Base-by-base conservation (phyloP, 2,113 vertebrate genomes). In the Oreochromis niloticus region DNA sequence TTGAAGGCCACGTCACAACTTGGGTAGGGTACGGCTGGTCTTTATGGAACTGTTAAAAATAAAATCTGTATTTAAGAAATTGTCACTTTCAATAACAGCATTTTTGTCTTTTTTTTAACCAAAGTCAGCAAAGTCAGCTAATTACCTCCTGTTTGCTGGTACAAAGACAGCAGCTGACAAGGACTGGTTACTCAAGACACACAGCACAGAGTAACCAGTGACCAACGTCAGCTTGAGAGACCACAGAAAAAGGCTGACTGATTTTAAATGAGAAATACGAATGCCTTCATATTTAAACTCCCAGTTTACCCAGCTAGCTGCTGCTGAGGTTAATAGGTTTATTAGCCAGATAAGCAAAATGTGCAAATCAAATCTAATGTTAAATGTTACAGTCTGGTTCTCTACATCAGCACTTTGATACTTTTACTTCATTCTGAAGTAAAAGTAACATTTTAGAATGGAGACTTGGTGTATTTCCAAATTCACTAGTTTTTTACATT, bases 401-500 rank as follows among this genome's bases (percentile, higher is more conserved):
- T 19, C 71, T 0, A 48, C 22, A 50, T 19, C 71, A 75, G 24
- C 6, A 50, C 24, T 19, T 27, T 34, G 30, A 63, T 6, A 34
- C 30, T 34, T 63, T 63, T 32, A 17, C 4, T 30, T 0, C 41
- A 46, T 73, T 73, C 22, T 43, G 41, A 48, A 0, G 43, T 75
- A 19, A 50, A 75, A 48, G 1, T 3, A 5, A 19, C 0, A 30
- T 12, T 48, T 48, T 50, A 6, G 9, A 75, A 7, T 0, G 24
- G 19, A 75, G 7, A 75, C 43, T 75, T 0, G 0, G 32, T 39
- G 0, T n/a, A 1, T 2, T 66, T 39, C 61, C 61, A 39, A 36
- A 61, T 32, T 13, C 0, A 13, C 55, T 6, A 0, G 55, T 27
- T 56, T 56, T 2, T 14, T 57, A 27, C 12, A 7, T 56, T 56